Percentiles rank a stretch among this genome's conserved stretches.
phyloP scores from a whole-genome alignment of 1,140 invertebrate genomes.

The Neodiprion pinetum region DNA sequence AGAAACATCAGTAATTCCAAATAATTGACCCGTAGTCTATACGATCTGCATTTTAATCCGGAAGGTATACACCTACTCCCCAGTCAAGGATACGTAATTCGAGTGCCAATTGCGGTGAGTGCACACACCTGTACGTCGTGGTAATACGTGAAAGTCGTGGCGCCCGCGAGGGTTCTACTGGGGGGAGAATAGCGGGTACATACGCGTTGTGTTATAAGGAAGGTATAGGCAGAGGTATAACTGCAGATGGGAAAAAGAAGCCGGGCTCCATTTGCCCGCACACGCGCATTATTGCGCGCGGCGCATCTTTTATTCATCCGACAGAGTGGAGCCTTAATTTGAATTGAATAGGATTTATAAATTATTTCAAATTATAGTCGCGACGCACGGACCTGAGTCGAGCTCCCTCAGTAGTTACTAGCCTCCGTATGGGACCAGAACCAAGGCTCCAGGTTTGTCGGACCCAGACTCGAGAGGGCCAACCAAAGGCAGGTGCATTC shows the following conservation, averaged over 20 bases:
- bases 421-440: neutral
- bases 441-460: neutral
- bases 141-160: neutral
- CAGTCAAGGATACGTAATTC: too few relatives aligned
- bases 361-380: conserved; percentile 63
- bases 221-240: too few relatives aligned
- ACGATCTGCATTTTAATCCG: too few relatives aligned
- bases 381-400: conserved; percentile 48
- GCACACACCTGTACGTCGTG: neutral
- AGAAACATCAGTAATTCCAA: too few relatives aligned
- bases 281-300: conserved; percentile 38
- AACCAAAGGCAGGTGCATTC: too few relatives aligned
- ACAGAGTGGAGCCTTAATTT: conserved; percentile 62
- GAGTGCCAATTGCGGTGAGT: neutral
- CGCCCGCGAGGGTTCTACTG: neutral
- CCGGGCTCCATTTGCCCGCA: conserved; percentile 42
- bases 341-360: conserved; percentile 63
- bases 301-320: conserved; percentile 62
- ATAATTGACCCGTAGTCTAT: too few relatives aligned
- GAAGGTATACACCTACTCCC: too few relatives aligned
- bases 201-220: too few relatives aligned
- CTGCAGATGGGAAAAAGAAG: too few relatives aligned
- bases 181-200: too few relatives aligned
- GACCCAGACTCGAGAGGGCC: too few relatives aligned
- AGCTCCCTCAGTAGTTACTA: conserved; percentile 23